Evolutionary conservation across 2,797 vertebrate species (phyloP), one percentile per base, ranked within the genome.

Genomic region (Salarias fasciatus): DNA sequence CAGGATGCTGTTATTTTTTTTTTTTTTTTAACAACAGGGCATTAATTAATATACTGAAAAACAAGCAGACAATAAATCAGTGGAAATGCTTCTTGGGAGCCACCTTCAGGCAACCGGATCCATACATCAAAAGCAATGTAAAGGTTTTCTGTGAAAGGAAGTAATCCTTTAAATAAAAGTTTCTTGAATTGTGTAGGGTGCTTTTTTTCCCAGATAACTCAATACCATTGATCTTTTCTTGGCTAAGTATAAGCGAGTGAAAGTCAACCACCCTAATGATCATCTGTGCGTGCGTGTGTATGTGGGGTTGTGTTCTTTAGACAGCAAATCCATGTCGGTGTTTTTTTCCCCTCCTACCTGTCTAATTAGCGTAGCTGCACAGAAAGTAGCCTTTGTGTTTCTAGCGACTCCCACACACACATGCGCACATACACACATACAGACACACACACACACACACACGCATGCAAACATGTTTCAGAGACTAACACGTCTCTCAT

Each of bases 341-440:
- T 36, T 67, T 24, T 24, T 24, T 24, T 24, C 24, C 59, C 24
- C 59, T 61, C 46, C 69, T 73, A 76, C 53, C 54, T 35, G 31
- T 71, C 55, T 73, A 83, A 83, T 88, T 82, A 63, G 57, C 52
- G 63, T 53, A 46, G 47, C 66, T 68, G 57, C 36, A 49, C 45
- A 38, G 36, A 62, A 63, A 62, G 0, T 18, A 61, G 15, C 30
- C 15, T 12, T 49, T 6, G 5, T 57, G 24, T 45, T 15, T 53
- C 33, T 24, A 24, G 18, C 18, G 18, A 24, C 18, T 24, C 18
- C 18, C 18, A 24, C 18, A 2, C 18, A 2, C 2, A 24, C 18
- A 24, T 18, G 24, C 2, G 3, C 18, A 24, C 18, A 24, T 18
- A 24, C 18, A 3, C 18, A 3, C 18, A 24, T 18, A 24, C 18